Evolutionary conservation across 2,113 vertebrate species (phyloP).

Genomic region (Parus major): DNA sequence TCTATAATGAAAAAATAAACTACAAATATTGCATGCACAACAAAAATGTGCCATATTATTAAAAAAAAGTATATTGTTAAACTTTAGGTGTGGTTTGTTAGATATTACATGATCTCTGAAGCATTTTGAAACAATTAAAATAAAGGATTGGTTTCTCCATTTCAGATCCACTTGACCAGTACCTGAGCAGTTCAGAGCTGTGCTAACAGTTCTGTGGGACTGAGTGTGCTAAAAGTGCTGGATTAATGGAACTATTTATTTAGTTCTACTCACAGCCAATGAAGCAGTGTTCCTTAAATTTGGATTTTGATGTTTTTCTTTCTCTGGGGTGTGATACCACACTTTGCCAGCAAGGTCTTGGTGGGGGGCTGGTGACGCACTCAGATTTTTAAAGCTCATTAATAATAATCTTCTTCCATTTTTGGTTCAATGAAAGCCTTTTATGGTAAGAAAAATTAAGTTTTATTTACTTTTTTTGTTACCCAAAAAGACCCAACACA

Average conservation of each 20-base stretch:
- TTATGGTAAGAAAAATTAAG: background rate
- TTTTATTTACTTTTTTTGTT: background rate
- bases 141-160: background rate
- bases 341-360: background rate
- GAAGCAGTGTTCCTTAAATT: background rate
- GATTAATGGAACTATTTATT: background rate
- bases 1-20: background rate
- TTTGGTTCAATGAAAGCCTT: background rate
- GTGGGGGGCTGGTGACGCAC: accelerated
- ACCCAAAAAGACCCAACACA: too few species aligned
- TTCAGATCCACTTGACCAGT: background rate
- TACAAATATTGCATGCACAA: background rate
- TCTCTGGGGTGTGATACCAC: background rate
- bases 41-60: background rate
- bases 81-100: background rate
- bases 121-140: background rate
- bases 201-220: background rate
- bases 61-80: background rate
- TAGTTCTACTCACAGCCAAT: background rate
- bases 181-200: background rate
- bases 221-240: background rate
- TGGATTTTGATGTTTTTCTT: background rate
- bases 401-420: background rate
- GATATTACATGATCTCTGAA: background rate
- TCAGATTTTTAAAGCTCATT: background rate